Base-by-base conservation (phyloP, 2,888 invertebrate species). In the Physocephala rufipes region DNA sequence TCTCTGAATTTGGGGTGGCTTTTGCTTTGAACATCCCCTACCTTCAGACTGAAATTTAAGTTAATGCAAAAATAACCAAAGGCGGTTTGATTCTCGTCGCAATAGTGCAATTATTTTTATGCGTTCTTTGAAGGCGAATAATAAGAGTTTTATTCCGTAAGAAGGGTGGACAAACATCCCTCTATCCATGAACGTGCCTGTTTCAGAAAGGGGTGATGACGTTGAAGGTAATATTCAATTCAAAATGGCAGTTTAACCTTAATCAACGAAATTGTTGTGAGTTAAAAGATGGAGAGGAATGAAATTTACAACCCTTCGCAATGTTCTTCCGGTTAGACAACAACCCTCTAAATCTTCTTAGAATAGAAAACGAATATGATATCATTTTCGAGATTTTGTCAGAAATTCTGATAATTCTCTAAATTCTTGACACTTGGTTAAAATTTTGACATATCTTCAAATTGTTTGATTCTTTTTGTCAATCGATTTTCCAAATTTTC, bases 71-170 rank as follows among this genome's bases (percentile, higher is more conserved):
- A 68, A 49, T 68, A 21, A 21, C 53, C 12, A 65, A 71, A 71
- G 81, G 79, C 79, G 81, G 79, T 81, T 80, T 81, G 77, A 76
- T 73, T 80, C 80, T 76, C 79, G 28, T 76, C 77, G 76, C 76
- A 74, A 71, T 80, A 80, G 81, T 80, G 76, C 81, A 81, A 81
- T 81, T 81, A 80, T 49, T 67, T n/a, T 30, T 47, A 28, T 21
- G 36, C 21, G 12, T 1, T 12, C 1, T 7, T 7, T 19, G n/a
- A 24, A 45, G 47, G 47, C 47, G 63, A 19, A 63, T 47, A 30
- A 1, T 51, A 65, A 51, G 36, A 9, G 5, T 36, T 28, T 24
- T 26, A 16, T 51, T 9, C 28, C 24, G 16, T 26, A 51, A 12
- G 12, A 2, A 43, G 16, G 45, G 53, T 51, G 26, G 47, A n/a